Evolutionary conservation across 2,888 invertebrate genomes (phyloP), one percentile per base, ranked within the genome.

Genomic region (Papilio protenor): DNA sequence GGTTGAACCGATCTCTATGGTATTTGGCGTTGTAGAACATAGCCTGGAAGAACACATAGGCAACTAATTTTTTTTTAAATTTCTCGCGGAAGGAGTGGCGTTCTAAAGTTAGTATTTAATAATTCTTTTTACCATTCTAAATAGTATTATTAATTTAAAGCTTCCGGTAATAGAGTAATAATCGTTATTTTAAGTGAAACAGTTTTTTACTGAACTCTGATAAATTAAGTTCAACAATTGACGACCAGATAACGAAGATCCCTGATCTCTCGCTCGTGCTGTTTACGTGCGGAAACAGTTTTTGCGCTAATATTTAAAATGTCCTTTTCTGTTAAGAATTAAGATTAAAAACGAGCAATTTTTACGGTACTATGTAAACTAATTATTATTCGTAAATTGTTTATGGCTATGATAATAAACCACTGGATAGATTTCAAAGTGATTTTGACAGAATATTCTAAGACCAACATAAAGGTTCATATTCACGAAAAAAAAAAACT

Each of bases 191-290:
- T 86, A 83, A 84, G 84, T 88, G 87, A 79, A 84, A 81, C 82
- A 85, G 82, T 85, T 85, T 86, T 86, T 86, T 84, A 85, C 80
- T 79, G 82, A 76, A 82, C 79, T 77, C 16, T 82, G 86, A 87
- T 89, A 88, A 90, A 90, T 90, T 85, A 87, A 83, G 80, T 75
- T 85, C 87, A 88, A 87, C 87, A 87, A 89, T 87, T 84, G 84
- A 86, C 87, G 81, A 81, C 84, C 80, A 85, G 84, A 87, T 87
- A 86, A 86, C 83, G 88, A 88, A 88, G 84, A 87, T 83, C 83
- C 80, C 83, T 84, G 86, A 87, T 86, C 86, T 87, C 85, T 85
- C 77, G 80, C 81, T 80, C 87, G 85, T 86, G 82, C 83, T 85
- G 86, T 85, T 84, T 79, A 85, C 81, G 81, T 80, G 74, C 78